These are phyloP conservation scores for Theristicus caerulescens DNA, from an alignment of 2,113 vertebrate genomes.

Conservation along the genomic window DNA sequence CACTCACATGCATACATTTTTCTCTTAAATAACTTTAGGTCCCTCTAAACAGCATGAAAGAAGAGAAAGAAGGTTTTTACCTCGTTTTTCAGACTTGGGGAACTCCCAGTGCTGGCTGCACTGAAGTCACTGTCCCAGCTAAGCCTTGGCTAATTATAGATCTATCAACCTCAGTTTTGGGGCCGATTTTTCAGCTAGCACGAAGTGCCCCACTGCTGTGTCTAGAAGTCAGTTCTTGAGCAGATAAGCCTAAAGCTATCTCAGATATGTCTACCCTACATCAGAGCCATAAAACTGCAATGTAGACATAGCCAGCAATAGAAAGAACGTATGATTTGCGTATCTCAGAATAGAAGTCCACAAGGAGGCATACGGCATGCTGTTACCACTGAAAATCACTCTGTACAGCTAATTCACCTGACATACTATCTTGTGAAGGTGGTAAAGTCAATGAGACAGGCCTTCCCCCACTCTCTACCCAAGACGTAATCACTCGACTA, in stretches of 20 bases:
- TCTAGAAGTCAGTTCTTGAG: neutral
- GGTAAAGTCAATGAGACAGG: conserved; percentile 2
- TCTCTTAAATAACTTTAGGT: neutral
- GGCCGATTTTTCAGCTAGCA: neutral
- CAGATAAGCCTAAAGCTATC: neutral
- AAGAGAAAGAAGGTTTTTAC: neutral
- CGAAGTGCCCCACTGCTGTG: neutral
- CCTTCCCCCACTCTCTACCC: neutral
- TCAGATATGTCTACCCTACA: neutral
- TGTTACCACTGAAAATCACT: neutral
- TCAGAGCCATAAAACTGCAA: neutral
- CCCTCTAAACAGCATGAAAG: neutral
- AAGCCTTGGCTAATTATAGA: neutral
- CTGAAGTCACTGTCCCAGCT: neutral
- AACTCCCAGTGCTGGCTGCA: neutral
- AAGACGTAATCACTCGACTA: neutral
- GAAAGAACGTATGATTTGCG: neutral
- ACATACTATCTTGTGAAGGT: neutral
- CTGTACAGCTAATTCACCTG: neutral
- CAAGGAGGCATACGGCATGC: neutral
- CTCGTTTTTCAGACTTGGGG: neutral
- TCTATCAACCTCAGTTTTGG: neutral
- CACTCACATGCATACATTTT: neutral
- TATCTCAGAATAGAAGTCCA: neutral
- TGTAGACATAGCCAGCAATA: neutral